Base-by-base conservation (phyloP, 2,888 invertebrate species). In the Aphelenchoides bicaudatus region DNA sequence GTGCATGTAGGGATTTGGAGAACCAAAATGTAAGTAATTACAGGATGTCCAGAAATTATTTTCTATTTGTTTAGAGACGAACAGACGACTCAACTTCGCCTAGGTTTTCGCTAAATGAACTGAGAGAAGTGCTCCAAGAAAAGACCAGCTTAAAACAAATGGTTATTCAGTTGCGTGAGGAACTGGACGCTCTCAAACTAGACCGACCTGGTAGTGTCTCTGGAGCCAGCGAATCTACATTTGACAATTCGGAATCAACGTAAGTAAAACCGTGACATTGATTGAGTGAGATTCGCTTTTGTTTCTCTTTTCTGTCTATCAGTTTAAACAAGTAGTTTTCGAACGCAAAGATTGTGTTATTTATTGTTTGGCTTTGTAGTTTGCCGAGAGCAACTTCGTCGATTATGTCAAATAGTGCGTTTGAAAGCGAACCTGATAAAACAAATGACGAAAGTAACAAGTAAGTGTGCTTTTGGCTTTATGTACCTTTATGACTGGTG, bases 61-160 rank as follows among this genome's bases (percentile, higher is more conserved):
- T 51, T 27, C 3, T 21, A 19, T 51, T 19, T 55, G 49, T 10
- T 27, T 31, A 51, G 37, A 51, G 39, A 51, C 16, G 21, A 51
- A 21, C 52, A 30, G 52, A 38, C 37, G 1, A 51, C 25, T 16
- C 34, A 30, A 2, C 88, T 78, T 82, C 88, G 66, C 89, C 90
- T 16, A 83, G 89, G 58, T 91, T 90, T 78, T 89, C 90, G 0
- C 86, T 89, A 58, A 84, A 87, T 50, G 91, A 91, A 79, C 83
- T 91, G 23, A 86, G 88, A 71, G 89, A 88, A 74, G 89, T 92
- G 66, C 82, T 91, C 27, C 87, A 88, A 79, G 93, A 96, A 82
- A 85, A 93, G 59, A 94, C 94, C 82, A 90, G 91, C 79, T 84
- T 94, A 55, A 90, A 92, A 79, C 87, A 89, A n/a, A 86, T 88